Evolutionary conservation across 2,113 vertebrate genomes (phyloP).

Genomic region (Cinclus cinclus): DNA sequence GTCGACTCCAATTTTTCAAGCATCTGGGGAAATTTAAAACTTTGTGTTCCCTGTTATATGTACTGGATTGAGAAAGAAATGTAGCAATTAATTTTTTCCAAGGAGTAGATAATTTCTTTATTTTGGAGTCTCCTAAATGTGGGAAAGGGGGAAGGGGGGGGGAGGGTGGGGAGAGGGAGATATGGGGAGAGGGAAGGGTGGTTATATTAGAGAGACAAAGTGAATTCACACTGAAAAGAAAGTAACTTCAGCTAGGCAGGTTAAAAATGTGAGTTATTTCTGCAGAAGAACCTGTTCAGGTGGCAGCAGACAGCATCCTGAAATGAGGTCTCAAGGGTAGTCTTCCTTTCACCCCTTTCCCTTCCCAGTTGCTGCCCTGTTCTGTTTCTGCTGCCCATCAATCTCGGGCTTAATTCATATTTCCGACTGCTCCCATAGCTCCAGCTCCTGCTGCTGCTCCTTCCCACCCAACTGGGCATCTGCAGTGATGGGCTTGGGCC

Average conservation of each 20-base stretch:
- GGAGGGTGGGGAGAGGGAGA: neutral
- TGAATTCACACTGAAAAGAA: neutral
- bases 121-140: neutral
- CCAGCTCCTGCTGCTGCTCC: neutral
- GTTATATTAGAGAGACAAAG: neutral
- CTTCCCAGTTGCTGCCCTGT: accelerated
- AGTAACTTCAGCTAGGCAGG: neutral
- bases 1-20: neutral
- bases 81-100: neutral
- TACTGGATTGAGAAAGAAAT: neutral
- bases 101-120: neutral
- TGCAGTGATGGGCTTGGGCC: accelerated
- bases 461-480: neutral
- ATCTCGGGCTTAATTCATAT: accelerated
- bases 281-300: neutral
- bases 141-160: too few species aligned
- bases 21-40: neutral
- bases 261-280: neutral
- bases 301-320: neutral
- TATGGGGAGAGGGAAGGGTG: neutral
- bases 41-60: neutral
- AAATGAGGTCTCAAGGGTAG: neutral
- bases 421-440: neutral
- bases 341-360: neutral
- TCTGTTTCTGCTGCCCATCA: neutral